These are phyloP conservation scores for Tiliacea citrago DNA, from an alignment of 2,888 invertebrate genomes.

Conservation along the genomic window DNA sequence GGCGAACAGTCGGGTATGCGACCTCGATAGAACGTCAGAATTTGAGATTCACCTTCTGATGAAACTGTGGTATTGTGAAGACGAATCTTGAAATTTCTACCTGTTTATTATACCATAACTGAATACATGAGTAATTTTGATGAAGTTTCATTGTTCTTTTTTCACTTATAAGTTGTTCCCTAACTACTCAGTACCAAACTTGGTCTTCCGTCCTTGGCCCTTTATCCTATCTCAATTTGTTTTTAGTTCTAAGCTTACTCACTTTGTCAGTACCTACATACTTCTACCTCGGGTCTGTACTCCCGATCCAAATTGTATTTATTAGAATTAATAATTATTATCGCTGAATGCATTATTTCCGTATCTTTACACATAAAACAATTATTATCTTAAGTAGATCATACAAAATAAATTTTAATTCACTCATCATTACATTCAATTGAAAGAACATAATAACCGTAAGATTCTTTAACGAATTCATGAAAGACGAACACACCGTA, in stretches of 20 bases:
- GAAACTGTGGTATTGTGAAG: slow-evolving; percentile 16
- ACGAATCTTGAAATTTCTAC: neutral
- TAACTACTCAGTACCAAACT: neutral
- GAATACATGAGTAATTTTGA: neutral
- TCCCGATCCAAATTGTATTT: neutral
- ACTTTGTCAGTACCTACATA: neutral
- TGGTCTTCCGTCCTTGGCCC: neutral
- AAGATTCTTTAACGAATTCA: neutral
- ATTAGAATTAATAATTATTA: neutral
- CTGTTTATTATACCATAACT: neutral
- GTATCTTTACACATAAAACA: neutral
- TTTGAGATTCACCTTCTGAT: slow-evolving; percentile 42
- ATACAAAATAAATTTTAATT: neutral
- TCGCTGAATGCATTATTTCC: too few species aligned
- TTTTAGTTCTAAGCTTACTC: neutral
- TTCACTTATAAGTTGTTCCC: neutral
- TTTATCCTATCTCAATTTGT: neutral
- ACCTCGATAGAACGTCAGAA: slow-evolving; percentile 49
- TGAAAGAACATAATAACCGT: neutral
- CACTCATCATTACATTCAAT: neutral
- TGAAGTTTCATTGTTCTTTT: neutral
- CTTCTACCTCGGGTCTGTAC: too few species aligned
- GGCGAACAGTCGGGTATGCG: slow-evolving; percentile 31
- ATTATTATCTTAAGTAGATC: neutral
- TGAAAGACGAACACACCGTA: slow-evolving; percentile 4